Evolutionary conservation across 1,140 invertebrate species (phyloP), one percentile per base, ranked within the genome.

Genomic region (Drosophila sproati): DNA sequence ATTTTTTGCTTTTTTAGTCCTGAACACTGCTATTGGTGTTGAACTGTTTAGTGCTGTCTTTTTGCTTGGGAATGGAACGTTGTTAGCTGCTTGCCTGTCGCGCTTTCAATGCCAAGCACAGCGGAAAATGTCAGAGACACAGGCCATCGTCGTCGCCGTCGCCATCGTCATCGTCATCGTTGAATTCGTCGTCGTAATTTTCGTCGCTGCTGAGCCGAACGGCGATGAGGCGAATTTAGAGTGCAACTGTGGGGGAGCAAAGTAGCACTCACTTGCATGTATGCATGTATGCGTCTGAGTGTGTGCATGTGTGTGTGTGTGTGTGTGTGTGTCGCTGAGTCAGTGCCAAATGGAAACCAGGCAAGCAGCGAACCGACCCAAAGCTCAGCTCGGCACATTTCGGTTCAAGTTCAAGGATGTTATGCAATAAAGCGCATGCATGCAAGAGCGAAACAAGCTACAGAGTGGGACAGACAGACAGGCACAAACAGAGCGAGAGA

Each of bases 351-450:
- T 35, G 28, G 28, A 55, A 50, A 80, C 70, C 66, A 74, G 69
- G 73, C 63, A 61, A 76, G 64, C 68, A 67, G 61, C 68, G 61
- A 73, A 74, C 66, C 77, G 77, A 81, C 70, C 73, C 78, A 78
- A 78, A 83, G 66, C 72, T 69, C 51, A 47, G 57, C 57, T 43
- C 37, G 80, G 80, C 76, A 73, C 50, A 73, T 80, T 82, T 91
- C 82, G 71, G 72, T 74, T 74, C 72, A 92, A 91, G 91, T 92
- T 92, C 91, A 92, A 91, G 91, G 87, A 91, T 92, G 85, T 92
- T 92, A 92, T 92, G 91, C 77, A 91, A 92, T 86, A 81, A 70
- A 78, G 50, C 64, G 55, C 57, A 72, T 61, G 56, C 64, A 68
- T 61, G 56, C 64, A 61, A 62, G 73, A 78, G 55, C 66, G 54